A percentile compares a stretch with the other conserved stretches of the same genome.
Evolutionary conservation across 2,888 invertebrate species (phyloP).

Genomic region (Heliconius ismenius): DNA sequence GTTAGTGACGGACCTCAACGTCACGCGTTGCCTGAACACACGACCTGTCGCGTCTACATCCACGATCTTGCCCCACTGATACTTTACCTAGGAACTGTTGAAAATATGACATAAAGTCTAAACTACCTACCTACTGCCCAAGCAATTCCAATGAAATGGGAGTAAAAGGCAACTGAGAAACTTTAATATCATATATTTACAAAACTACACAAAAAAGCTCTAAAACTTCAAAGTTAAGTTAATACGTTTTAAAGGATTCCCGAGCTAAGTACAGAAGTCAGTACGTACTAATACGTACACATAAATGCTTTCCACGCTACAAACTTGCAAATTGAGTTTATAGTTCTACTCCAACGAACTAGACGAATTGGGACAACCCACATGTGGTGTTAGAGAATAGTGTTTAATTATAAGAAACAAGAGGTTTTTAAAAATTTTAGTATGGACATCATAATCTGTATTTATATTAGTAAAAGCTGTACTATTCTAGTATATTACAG

Average conservation of each 20-base stretch:
- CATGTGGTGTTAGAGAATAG: neutral
- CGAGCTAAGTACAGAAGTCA: conserved; percentile 3
- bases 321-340: conserved; percentile 31
- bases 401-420: neutral
- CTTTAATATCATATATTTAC: neutral
- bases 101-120: no score
- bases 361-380: conserved; percentile 13
- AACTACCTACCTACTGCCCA: no score
- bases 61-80: no score
- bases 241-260: conserved; percentile 2
- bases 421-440: neutral
- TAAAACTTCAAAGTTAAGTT: neutral
- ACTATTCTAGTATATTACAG: no score
- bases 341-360: conserved; percentile 21
- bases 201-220: neutral
- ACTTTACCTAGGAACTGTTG: no score
- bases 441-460: no score
- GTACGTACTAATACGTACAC: conserved; percentile 9
- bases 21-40: no score
- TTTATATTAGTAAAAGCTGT: no score
- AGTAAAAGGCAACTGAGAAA: neutral
- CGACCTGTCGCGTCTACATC: no score
- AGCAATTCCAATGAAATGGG: neutral
- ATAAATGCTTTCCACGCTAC: conserved; percentile 27
- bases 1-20: no score